Conservation (phyloP, 2,888 invertebrate genomes). For the Epirrita christyi region DNA sequence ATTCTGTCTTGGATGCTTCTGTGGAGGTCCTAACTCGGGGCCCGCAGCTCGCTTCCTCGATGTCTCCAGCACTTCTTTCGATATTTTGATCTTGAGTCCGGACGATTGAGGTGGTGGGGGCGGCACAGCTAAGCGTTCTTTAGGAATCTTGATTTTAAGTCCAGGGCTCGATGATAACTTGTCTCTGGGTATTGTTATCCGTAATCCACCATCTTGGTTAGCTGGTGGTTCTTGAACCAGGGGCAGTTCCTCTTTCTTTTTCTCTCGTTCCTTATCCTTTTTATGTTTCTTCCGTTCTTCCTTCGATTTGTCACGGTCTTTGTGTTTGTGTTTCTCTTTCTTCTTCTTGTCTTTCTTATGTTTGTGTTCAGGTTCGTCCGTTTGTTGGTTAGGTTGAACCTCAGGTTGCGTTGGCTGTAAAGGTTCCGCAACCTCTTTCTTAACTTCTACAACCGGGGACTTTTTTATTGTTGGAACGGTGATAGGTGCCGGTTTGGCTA, state of each 20-base stretch:
- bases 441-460: constrained; percentile 59
- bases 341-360: constrained; percentile 89
- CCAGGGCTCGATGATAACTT: constrained; percentile 78
- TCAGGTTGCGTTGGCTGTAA: constrained; percentile 42
- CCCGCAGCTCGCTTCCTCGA: constrained; percentile 62
- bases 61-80: constrained; percentile 88
- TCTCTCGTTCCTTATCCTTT: constrained; percentile 84
- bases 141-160: constrained; percentile 92
- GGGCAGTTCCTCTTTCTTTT: constrained; percentile 60
- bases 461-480: constrained; percentile 71
- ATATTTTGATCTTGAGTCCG: constrained; percentile 91
- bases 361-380: constrained; percentile 65
- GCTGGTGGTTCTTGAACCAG: constrained; percentile 42
- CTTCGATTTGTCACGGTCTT: constrained; percentile 89
- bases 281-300: constrained; percentile 90
- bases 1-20: constrained; percentile 70
- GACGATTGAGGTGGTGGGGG: constrained; percentile 72
- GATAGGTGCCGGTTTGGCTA: constrained; percentile 79
- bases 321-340: constrained; percentile 92
- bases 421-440: constrained; percentile 56
- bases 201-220: constrained; percentile 58
- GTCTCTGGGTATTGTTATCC: constrained; percentile 77
- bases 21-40: constrained; percentile 57
- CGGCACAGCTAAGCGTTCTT: constrained; percentile 87
- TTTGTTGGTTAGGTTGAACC: constrained; percentile 29